Evolutionary conservation across 2,113 vertebrate genomes (phyloP).

Genomic region (Cephalopterus ornatus): DNA sequence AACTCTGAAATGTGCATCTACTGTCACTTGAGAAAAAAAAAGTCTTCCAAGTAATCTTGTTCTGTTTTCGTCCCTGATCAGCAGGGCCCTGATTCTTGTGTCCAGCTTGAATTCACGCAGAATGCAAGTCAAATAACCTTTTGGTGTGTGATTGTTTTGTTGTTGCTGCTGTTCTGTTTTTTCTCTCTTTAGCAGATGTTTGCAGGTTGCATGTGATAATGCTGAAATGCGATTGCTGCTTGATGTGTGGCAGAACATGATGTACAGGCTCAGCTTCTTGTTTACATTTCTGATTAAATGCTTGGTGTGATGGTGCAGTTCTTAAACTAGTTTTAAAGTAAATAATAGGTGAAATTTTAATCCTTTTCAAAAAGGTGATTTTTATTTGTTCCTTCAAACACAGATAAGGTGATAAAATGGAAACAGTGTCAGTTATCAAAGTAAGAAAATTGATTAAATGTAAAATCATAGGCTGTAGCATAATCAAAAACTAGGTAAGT

Average conservation of each 20-base stretch:
- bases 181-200: background rate
- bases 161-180: background rate
- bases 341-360: background rate
- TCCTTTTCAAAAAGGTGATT: background rate
- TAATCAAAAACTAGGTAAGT: background rate
- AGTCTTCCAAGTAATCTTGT: background rate
- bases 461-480: background rate
- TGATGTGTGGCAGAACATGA: background rate
- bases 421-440: background rate
- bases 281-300: background rate
- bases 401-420: slow-evolving; percentile 32
- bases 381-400: slow-evolving; percentile 24
- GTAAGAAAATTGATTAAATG: background rate
- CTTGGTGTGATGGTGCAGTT: background rate
- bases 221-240: background rate
- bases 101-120: background rate
- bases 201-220: background rate
- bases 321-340: slow-evolving; percentile 4
- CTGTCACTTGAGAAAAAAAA: background rate
- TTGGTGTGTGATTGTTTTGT: background rate
- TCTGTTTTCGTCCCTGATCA: background rate
- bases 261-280: background rate
- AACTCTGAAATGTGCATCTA: background rate
- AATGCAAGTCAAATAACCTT: background rate
- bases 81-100: background rate